These are phyloP conservation scores for Gryllus bimaculatus DNA, from an alignment of 1,140 invertebrate genomes.

Conservation along the genomic window DNA sequence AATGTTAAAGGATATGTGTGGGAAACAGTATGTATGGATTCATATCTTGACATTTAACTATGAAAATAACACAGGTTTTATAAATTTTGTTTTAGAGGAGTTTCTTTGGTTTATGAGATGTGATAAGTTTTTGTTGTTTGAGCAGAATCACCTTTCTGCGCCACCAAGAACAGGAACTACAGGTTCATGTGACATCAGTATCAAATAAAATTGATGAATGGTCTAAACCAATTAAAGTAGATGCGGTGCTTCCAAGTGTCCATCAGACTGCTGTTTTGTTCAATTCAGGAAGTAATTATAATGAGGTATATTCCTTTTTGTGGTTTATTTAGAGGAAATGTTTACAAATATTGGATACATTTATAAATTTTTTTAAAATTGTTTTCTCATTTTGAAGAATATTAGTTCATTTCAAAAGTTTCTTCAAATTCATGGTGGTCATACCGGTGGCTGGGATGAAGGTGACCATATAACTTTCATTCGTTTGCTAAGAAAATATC, in stretches of 20 bases:
- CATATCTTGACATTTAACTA: no score
- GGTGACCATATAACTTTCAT: conserved; percentile 7
- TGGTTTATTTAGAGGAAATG: no score
- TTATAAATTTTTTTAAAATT: neutral
- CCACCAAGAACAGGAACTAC: neutral
- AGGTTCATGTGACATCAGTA: neutral
- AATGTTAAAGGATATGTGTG: neutral
- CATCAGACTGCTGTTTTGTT: neutral
- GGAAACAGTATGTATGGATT: neutral
- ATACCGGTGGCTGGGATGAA: conserved; percentile 11
- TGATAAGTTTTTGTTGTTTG: neutral
- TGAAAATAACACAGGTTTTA: no score
- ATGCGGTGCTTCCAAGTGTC: neutral
- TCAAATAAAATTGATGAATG: neutral
- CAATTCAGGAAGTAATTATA: neutral
- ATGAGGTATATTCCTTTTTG: neutral
- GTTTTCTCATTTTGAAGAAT: neutral
- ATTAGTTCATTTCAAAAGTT: neutral
- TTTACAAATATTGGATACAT: no score
- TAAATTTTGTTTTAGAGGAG: no score
- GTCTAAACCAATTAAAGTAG: neutral
- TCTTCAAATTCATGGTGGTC: conserved; percentile 4
- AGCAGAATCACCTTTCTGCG: neutral
- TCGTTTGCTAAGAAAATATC: neutral
- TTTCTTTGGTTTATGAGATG: neutral